Evolutionary conservation across 2,797 vertebrate species (phyloP).

Genomic region (Acridotheres tristis): DNA sequence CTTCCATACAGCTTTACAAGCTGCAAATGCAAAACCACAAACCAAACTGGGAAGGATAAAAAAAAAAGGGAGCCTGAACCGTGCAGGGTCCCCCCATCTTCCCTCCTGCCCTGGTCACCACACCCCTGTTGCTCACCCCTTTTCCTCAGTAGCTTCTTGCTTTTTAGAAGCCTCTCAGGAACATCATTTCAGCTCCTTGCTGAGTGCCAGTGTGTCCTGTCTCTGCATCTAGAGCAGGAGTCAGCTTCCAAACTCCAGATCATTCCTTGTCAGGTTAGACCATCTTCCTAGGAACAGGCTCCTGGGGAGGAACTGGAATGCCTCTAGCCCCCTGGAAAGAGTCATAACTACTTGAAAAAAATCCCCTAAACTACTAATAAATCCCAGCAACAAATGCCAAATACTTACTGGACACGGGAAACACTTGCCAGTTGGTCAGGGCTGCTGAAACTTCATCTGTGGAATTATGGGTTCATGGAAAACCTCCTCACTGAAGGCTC

Average conservation of each 20-base stretch:
- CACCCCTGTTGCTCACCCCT: background rate
- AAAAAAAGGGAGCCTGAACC: background rate
- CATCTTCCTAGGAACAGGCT: background rate
- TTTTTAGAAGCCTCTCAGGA: background rate
- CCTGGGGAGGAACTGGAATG: background rate
- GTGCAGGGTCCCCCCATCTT: background rate
- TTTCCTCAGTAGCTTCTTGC: background rate
- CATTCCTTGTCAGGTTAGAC: background rate
- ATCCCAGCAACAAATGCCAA: background rate
- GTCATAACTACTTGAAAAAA: background rate
- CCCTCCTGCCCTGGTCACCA: background rate
- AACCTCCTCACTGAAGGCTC: background rate
- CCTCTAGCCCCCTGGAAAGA: background rate
- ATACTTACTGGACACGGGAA: background rate
- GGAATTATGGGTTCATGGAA: background rate
- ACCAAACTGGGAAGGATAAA: background rate
- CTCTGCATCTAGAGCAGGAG: background rate
- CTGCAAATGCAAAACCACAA: constrained; percentile 63
- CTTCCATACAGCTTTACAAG: constrained; percentile 62
- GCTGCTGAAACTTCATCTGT: background rate
- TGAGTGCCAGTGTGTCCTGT: background rate
- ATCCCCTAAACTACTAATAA: background rate
- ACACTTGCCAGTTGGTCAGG: background rate
- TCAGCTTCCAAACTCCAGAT: background rate
- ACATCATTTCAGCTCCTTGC: background rate